Base-by-base conservation (phyloP, 53 echinoderm and acorn worm genomes). In the Zoroaster sp. region DNA sequence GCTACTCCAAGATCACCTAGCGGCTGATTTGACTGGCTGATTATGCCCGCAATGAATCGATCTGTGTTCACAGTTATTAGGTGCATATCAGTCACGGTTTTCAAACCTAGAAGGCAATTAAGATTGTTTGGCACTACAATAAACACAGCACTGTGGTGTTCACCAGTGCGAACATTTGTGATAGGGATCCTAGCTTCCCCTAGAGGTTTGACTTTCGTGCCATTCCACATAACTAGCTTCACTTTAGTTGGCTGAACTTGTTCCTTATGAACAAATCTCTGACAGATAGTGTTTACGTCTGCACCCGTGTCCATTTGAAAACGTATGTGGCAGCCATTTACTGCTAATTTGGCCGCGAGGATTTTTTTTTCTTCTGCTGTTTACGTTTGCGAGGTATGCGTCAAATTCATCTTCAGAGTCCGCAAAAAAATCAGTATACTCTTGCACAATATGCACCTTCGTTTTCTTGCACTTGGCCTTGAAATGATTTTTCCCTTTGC, bases 231-330 rank as follows among this genome's bases (percentile, higher is more conserved):
- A 31, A 74, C 73, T 0, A 90, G 88, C 38, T 40, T 35, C 41
- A 71, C 71, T 3, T 31, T 34, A 28, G 69, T 69, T 15, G 73
- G 73, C 40, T n/a, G 73, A 37, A 72, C 41, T 72, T 72, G 69
- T 5, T 69, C 69, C 34, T 32, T 4, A 33, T 35, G n/a, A 45
- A 75, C 81, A 69, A 83, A 91, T 41, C 73, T 88, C 41, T 75
- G 43, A 35, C 82, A 88, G 14, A 91, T 32, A 41, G 88, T 71
- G 37, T 89, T 88, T 4, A 94, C 88, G 11, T 83, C 88, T n/a
- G 94, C 78, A 2, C 94, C 88, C 51, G 88, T 88, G 85, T 94
- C 94, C 21, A 94, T 66, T 45, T 94, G 94, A 28, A 94, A 89
- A n/a, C 59, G 18, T 0, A 94, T 69, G 31, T 52, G 40, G 4